Base-by-base conservation (phyloP, 2,888 invertebrate genomes). In the Cenopis cana region DNA sequence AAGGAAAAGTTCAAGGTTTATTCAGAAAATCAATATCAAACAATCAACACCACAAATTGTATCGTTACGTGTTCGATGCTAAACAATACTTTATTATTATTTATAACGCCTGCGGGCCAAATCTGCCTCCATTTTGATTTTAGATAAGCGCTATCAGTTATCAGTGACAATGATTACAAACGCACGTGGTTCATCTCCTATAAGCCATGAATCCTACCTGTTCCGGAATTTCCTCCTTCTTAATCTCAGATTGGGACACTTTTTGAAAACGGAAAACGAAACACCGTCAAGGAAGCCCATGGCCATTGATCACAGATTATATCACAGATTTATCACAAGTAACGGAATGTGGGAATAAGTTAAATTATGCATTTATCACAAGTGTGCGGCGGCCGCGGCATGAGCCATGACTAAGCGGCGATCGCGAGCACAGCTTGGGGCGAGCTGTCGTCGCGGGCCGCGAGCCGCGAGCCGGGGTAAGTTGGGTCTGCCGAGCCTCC, bases 401-500 rank as follows among this genome's bases (percentile, higher is more conserved):
- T 82, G 79, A 76, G 82, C 78, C 81, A 84, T 89, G 89, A 89
- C 89, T 89, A 89, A 88, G 84, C 84, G 84, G 78, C 82, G 81
- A 82, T 84, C 83, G 81, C 79, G 82, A 76, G 73, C 79, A 78
- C 76, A 67, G 57, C 38, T 64, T 20, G 57, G 49, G 1, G 14
- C 46, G 50, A 41, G 69, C 61, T 61, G 66, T 57, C 59, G 77
- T 74, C 76, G 74, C 75, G 74, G 66, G 74, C 72, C 52, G 50
- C 55, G 46, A 41, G 71, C 41, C 52, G 56, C 65, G 52, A 38
- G 41, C 5, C 20, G 1, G 10, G 24, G 59, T n/a, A n/a, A 17
- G 24, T 11, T 6, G 2, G 33, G 5, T 24, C 33, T 49, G 46
- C 20, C 54, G 20, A 33, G 50, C 17, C 29, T 49, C 17, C 49